Conservation (phyloP, 53 echinoderm and acorn worm genomes). For the Arbacia lixula region DNA sequence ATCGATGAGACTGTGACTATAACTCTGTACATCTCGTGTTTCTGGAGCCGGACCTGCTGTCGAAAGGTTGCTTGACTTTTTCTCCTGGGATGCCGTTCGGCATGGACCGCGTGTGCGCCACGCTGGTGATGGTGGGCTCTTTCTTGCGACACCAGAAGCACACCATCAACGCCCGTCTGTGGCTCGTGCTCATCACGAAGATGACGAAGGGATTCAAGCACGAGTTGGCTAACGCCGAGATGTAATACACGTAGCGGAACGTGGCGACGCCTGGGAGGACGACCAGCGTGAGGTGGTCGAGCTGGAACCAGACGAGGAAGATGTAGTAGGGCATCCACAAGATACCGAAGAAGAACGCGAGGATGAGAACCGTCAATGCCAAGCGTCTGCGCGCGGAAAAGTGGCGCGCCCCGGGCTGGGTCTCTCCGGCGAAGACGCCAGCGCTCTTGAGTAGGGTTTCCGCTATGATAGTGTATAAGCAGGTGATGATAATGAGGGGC, state of each 20-base stretch:
- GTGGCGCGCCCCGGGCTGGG: constrained; percentile 79
- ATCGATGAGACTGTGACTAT: constrained; percentile 11
- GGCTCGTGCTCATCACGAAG: constrained; percentile 65
- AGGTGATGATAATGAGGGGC: constrained; percentile 65
- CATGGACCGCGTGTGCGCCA: constrained; percentile 29
- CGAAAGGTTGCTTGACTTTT: constrained; percentile 38
- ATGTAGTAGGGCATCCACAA: constrained; percentile 86
- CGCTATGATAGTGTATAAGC: constrained; percentile 74
- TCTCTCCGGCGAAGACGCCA: constrained; percentile 70
- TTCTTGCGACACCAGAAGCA: constrained; percentile 61
- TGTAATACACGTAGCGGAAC: constrained; percentile 59
- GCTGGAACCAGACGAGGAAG: constrained; percentile 65
- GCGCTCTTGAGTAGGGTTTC: constrained; percentile 76
- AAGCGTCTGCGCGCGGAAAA: constrained; percentile 74
- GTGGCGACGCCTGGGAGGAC: constrained; percentile 17
- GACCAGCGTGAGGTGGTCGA: constrained; percentile 18
- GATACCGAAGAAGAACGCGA: constrained; percentile 76
- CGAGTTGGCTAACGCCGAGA: constrained; percentile 66
- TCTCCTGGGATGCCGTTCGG: constrained; percentile 47
- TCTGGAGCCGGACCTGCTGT: constrained; percentile 45
- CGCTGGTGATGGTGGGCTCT: constrained; percentile 6
- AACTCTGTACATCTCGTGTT: constrained; percentile 51
- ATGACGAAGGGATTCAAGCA: constrained; percentile 65
- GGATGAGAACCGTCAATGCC: constrained; percentile 76
- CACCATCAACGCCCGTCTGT: constrained; percentile 58